Evolutionary conservation across 2,113 vertebrate species (phyloP).

Genomic region (Xyrauchen texanus): DNA sequence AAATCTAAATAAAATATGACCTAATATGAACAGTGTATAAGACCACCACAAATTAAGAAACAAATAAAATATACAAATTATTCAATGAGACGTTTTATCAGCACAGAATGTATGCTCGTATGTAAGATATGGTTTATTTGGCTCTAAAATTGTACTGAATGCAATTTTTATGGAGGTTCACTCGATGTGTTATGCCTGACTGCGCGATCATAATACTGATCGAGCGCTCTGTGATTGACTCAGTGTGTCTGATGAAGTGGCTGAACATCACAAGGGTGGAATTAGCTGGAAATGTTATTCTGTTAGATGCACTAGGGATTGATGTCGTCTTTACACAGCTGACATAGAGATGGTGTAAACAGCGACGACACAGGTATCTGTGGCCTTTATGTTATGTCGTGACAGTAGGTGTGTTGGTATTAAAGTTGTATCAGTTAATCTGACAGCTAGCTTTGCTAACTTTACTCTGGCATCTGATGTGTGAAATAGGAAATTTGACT

Average conservation of each 20-base stretch:
- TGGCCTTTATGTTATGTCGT: not conserved
- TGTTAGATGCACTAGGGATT: not conserved
- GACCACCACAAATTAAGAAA: not conserved
- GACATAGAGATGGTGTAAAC: conserved; percentile 29
- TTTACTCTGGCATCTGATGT: conserved; percentile 19
- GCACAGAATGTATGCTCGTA: not conserved
- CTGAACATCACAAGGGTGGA: conserved; percentile 46
- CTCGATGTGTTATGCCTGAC: conserved; percentile 35
- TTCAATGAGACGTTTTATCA: not conserved
- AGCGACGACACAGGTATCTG: conserved; percentile 31
- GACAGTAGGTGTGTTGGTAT: not conserved
- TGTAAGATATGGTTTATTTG: not conserved
- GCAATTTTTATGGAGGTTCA: not conserved
- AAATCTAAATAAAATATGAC: no score
- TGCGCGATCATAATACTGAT: conserved; percentile 24
- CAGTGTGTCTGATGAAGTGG: conserved; percentile 7
- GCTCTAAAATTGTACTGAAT: no score
- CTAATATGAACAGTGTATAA: not conserved
- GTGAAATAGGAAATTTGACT: conserved; percentile 1
- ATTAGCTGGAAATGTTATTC: conserved; percentile 18
- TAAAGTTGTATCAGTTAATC: not conserved
- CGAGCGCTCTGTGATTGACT: conserved; percentile 24
- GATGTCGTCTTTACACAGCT: not conserved
- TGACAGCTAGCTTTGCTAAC: conserved; percentile 9
- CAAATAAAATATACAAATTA: not conserved